Base-by-base conservation (phyloP, 2,888 invertebrate genomes). In the Vanessa cardui region DNA sequence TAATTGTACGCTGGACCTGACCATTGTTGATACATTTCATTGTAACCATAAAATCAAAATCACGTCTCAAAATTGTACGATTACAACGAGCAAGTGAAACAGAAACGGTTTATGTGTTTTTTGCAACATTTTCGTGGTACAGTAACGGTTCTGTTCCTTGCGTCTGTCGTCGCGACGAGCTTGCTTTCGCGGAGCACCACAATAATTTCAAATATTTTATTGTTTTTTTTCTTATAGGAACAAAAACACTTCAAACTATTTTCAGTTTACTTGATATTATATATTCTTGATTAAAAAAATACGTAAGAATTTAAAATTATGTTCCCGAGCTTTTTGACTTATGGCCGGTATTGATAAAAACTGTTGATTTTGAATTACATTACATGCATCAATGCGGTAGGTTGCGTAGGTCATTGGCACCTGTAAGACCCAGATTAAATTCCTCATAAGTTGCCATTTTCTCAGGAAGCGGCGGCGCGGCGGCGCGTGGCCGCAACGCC, bases 381-480 rank as follows among this genome's bases (percentile, higher is more conserved):
- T 83, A 85, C 84, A 84, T 85, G 83, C 83, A 82, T 79, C 74
- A 84, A 82, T 83, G 83, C 82, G 80, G 83, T 83, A 86, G 82
- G 86, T 85, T 85, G 83, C 76, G 76, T 77, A 81, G 90, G 90
- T 92, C 90, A 90, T 85, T 85, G 89, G 87, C 90, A 89, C 89
- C 84, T 82, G 84, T 74, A 82, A 88, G 85, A 80, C 86, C 87
- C 89, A 89, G 90, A 89, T 90, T 90, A 86, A 88, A 85, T 89
- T 89, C 88, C 89, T 88, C 86, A 87, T 90, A 90, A 91, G 86
- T 90, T 89, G 90, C 89, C 84, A 90, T 91, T 91, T 91, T 92
- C 91, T 89, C 86, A 88, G 89, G 92, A 92, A 91, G 85, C 86
- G 83, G 77, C 73, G 77, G 68, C 73, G 77, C 73, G 77, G 68